phyloP scores from a whole-genome alignment of 2,113 vertebrate genomes.

The Heterochromis multidens region DNA sequence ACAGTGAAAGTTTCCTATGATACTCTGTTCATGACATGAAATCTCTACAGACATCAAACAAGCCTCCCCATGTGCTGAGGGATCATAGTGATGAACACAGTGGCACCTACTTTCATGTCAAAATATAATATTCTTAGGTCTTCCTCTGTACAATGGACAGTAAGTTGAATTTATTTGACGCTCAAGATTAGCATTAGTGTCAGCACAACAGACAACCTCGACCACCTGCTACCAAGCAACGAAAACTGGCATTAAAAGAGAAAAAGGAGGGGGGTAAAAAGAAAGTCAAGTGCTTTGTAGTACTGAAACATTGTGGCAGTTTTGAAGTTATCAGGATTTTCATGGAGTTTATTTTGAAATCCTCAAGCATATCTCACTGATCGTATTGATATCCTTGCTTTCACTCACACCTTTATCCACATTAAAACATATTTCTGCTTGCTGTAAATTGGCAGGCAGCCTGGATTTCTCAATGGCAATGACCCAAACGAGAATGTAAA shows the following conservation, averaged over 20 bases:
- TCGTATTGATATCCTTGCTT: conserved; percentile 40
- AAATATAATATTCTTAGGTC: conserved; percentile 63
- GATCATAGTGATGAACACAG: conserved; percentile 42
- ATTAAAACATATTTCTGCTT: conserved; percentile 41
- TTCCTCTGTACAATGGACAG: conserved; percentile 53
- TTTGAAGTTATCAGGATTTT: conserved; percentile 28
- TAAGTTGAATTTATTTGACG: conserved; percentile 60
- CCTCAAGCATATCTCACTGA: conserved; percentile 15
- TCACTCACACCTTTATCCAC: conserved; percentile 50
- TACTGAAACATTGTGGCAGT: conserved; percentile 14
- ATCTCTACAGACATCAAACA: conserved; percentile 50
- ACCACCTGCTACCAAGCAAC: conserved; percentile 27
- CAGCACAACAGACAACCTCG: conserved; percentile 52
- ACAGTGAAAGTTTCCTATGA: background rate
- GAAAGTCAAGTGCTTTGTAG: conserved; percentile 10
- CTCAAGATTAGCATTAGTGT: conserved; percentile 69
- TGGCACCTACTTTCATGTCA: conserved; percentile 47
- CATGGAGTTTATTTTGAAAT: conserved; percentile 41
- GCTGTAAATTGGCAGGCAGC: conserved; percentile 54
- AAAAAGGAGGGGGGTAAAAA: background rate
- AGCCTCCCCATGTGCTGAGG: conserved; percentile 1
- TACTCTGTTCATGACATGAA: conserved; percentile 38
- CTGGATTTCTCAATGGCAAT: conserved; percentile 42
- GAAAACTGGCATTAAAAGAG: conserved; percentile 6
- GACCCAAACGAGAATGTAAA: conserved; percentile 57